phyloP scores from a whole-genome alignment of 2,797 vertebrate genomes.

The Sebastes taczanowskii region DNA sequence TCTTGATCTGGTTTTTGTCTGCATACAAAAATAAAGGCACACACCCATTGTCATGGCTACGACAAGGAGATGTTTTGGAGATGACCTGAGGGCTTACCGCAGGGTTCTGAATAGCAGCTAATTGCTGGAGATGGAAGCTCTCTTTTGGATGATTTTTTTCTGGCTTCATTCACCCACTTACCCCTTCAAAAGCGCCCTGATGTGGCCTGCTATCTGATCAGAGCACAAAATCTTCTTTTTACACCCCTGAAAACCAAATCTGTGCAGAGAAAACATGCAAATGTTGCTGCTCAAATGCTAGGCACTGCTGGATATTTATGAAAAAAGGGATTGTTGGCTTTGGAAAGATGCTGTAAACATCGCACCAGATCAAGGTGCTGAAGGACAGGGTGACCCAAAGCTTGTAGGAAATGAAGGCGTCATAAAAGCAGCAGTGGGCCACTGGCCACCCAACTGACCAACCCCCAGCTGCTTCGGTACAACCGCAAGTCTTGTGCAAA shows the following conservation, averaged over 20 bases:
- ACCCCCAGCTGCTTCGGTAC: conserved; percentile 11
- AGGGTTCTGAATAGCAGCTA: conserved; percentile 68
- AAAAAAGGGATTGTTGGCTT: conserved; percentile 52
- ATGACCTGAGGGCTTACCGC: conserved; percentile 50
- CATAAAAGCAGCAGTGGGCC: conserved; percentile 39
- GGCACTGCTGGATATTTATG: conserved; percentile 41
- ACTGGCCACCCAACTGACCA: conserved; percentile 23
- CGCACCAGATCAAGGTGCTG: conserved; percentile 64
- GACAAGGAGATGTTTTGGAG: conserved; percentile 64
- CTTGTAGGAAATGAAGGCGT: conserved; percentile 65
- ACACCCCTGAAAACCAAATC: conserved; percentile 34
- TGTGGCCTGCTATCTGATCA: conserved; percentile 63
- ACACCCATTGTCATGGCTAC: conserved; percentile 49
- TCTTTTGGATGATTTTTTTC: conserved; percentile 30
- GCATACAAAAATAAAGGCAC: conserved; percentile 49
- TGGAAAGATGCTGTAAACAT: conserved; percentile 65
- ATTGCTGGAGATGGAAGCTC: conserved; percentile 60
- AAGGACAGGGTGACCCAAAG: conserved; percentile 57
- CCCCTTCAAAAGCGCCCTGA: conserved; percentile 63
- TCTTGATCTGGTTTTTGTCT: conserved; percentile 72
- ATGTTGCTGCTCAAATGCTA: conserved; percentile 8
- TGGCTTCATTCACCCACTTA: conserved; percentile 49
- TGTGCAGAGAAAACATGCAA: conserved; percentile 33
- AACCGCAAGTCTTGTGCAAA: conserved; percentile 38
- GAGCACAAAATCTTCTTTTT: conserved; percentile 32